These are phyloP conservation scores for Bambusicola thoracicus DNA, from an alignment of 2,113 vertebrate species.

Conservation along the genomic window DNA sequence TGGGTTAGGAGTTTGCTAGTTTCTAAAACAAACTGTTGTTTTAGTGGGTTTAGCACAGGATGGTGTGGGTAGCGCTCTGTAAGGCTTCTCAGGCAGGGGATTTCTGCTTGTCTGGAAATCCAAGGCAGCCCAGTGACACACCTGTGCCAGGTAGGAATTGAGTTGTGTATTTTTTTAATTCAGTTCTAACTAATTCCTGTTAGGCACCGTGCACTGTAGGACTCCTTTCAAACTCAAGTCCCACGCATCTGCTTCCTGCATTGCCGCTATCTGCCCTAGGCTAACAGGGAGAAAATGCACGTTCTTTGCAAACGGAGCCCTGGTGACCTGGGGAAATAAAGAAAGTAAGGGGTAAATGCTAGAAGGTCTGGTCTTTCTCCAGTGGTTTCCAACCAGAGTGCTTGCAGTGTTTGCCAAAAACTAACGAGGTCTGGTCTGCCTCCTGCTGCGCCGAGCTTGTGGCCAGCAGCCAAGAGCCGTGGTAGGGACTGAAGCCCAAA, in stretches of 20 bases:
- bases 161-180: not conserved
- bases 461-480: not conserved
- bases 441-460: not conserved
- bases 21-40: not conserved
- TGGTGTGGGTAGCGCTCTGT: not conserved
- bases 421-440: not conserved
- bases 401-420: not conserved
- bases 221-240: not conserved
- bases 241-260: not conserved
- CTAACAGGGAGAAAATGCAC: not conserved
- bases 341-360: not conserved
- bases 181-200: not conserved
- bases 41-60: not conserved
- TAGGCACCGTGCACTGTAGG: not conserved
- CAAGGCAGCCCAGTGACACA: not conserved
- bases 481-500: not conserved
- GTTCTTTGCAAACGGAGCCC: not conserved
- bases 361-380: not conserved
- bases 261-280: not conserved
- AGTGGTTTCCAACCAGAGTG: not conserved
- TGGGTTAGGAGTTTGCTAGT: not conserved
- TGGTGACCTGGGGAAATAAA: not conserved
- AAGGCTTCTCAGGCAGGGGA: not conserved
- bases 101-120: not conserved
- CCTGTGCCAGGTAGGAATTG: not conserved